Percentiles rank a stretch among this genome's conserved stretches.
Evolutionary conservation across 2,113 vertebrate species (phyloP).

Genomic region (Rhinolophus ferrumequinum): DNA sequence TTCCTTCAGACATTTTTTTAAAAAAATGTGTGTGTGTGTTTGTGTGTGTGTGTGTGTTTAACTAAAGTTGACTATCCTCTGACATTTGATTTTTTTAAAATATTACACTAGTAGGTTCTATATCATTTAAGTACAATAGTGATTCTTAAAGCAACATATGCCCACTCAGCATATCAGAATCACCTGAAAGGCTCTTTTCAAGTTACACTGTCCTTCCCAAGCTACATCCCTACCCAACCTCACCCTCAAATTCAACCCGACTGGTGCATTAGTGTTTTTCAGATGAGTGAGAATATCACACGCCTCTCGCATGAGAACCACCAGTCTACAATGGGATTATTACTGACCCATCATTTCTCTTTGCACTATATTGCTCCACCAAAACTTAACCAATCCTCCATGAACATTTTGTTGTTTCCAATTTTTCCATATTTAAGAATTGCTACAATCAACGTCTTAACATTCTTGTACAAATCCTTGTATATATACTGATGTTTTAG

Average conservation of each 20-base stretch:
- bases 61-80: background rate
- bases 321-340: background rate
- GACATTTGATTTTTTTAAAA: background rate
- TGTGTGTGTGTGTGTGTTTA: background rate
- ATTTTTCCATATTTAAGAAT: background rate
- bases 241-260: background rate
- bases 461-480: background rate
- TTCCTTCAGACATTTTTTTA: slow-evolving; percentile 15
- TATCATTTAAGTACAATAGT: background rate
- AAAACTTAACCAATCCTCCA: background rate
- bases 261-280: background rate
- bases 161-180: background rate
- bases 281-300: background rate
- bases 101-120: background rate
- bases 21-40: background rate
- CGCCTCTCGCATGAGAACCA: background rate
- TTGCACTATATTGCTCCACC: background rate
- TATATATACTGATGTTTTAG: background rate
- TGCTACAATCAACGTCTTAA: background rate
- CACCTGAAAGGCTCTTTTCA: background rate
- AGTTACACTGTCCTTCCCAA: background rate
- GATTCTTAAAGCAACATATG: background rate
- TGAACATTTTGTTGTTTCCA: background rate
- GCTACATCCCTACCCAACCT: background rate
- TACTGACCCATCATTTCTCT: background rate